Evolutionary conservation across 2,888 invertebrate genomes (phyloP).

Genomic region (Drosophila falleni): DNA sequence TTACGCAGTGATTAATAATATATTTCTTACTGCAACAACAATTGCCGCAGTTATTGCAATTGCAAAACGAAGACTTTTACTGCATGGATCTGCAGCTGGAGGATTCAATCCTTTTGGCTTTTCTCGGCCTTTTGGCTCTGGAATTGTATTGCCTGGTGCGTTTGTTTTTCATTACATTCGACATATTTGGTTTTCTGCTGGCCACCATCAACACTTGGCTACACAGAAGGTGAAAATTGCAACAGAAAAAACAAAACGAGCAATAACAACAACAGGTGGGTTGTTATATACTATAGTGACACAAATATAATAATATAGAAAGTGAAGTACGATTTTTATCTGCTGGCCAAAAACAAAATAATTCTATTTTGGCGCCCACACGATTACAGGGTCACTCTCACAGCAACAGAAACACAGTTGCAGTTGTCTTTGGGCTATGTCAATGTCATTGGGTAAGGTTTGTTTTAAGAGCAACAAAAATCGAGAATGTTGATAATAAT

Average conservation of each 20-base stretch:
- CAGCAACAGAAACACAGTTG: slow-evolving; percentile 13
- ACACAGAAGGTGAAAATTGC: slow-evolving; percentile 2
- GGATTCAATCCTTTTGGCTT: slow-evolving; percentile 28
- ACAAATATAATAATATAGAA: slow-evolving; percentile 24
- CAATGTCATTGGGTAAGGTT: slow-evolving; percentile 59
- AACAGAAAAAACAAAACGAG: slow-evolving; percentile 19
- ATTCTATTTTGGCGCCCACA: slow-evolving; percentile 64
- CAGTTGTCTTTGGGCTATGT: slow-evolving; percentile 18
- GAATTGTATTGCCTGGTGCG: slow-evolving; percentile 33
- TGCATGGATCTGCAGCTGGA: slow-evolving; percentile 47
- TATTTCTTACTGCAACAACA: slow-evolving; percentile 1
- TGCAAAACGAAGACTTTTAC: neutral
- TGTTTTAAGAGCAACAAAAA: slow-evolving; percentile 21
- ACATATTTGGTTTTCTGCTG: slow-evolving; percentile 24
- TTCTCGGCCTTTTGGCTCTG: slow-evolving; percentile 30
- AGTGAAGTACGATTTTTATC: slow-evolving; percentile 45
- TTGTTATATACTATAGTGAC: slow-evolving; percentile 3
- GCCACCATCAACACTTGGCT: slow-evolving; percentile 11
- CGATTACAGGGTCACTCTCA: slow-evolving; percentile 24
- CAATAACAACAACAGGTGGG: slow-evolving; percentile 73
- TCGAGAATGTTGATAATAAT: slow-evolving; percentile 6
- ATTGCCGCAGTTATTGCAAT: neutral
- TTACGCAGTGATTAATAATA: slow-evolving; percentile 14
- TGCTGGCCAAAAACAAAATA: slow-evolving; percentile 22
- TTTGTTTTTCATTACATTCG: slow-evolving; percentile 18